Evolutionary conservation across 1,140 invertebrate genomes (phyloP), one percentile per base, ranked within the genome.

Genomic region (Solenopsis fugax): DNA sequence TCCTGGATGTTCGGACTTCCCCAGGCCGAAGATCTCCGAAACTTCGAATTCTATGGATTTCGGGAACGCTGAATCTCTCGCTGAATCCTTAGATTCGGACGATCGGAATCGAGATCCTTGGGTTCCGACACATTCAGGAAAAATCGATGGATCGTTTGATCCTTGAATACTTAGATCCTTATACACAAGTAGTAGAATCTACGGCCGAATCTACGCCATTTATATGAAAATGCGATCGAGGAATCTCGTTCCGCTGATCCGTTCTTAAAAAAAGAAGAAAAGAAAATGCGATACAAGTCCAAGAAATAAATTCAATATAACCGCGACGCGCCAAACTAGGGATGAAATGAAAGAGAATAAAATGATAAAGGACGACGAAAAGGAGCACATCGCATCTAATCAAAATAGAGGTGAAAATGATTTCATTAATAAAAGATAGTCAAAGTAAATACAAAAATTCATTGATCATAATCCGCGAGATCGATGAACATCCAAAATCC

Each of bases 161-260:
- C 69, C 69, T 84, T 18, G 54, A 84, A 48, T 60, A 84, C 58
- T 84, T 84, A 84, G 45, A 84, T 84, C 54, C 56, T 60, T 50
- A n/a, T 60, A 84, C 80, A 84, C 69, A 82, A 84, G 69, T 82
- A 82, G 78, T 73, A 84, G n/a, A 73, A 50, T 85, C 80, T 48
- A 58, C n/a, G 87, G 76, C 48, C 72, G 72, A 67, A 67, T 64
- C 73, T 50, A 80, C 60, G 84, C 18, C 18, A 50, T 69, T 84
- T 75, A 73, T 56, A 75, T 73, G 24, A 82, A 84, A 87, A 85
- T 87, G 52, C 86, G 86, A 67, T 76, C 82, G 71, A 86, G 72
- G 82, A 86, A 87, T 84, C 85, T 87, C 78, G 85, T 87, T 87
- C 67, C 85, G 64, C 64, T 50, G 64, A 86, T 67, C 84, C 76